phyloP scores from a whole-genome alignment of 2,113 vertebrate species.

The Mustelus asterias region DNA sequence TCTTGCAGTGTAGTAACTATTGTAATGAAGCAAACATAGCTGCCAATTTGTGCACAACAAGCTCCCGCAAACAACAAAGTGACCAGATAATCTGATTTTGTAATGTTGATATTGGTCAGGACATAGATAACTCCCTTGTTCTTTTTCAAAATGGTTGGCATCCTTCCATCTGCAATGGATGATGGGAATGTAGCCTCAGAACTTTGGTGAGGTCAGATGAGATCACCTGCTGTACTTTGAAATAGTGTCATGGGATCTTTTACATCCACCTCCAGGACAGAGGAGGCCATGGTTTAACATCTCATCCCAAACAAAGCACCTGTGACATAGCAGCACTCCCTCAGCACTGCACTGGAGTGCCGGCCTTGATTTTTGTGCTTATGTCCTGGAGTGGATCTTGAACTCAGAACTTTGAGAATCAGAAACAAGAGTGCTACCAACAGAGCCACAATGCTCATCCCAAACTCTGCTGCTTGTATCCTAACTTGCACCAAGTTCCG shows the following conservation, averaged over 20 bases:
- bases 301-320: background rate
- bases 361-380: background rate
- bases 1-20: background rate
- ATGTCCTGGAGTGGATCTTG: background rate
- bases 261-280: background rate
- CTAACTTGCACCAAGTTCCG: background rate
- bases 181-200: background rate
- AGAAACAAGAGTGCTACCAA: background rate
- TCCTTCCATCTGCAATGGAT: background rate
- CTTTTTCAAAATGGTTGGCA: background rate
- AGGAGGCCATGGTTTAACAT: background rate
- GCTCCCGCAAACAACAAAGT: background rate
- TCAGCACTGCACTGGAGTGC: background rate
- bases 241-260: background rate
- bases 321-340: background rate
- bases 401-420: background rate
- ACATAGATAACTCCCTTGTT: background rate
- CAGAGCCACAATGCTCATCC: background rate
- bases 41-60: background rate
- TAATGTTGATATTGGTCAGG: background rate
- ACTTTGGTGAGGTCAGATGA: background rate
- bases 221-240: background rate
- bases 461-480: background rate
- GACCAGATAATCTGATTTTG: background rate
- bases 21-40: background rate